These are phyloP conservation scores for Octodon degus DNA, from an alignment of 2,113 vertebrate genomes.

Conservation along the genomic window DNA sequence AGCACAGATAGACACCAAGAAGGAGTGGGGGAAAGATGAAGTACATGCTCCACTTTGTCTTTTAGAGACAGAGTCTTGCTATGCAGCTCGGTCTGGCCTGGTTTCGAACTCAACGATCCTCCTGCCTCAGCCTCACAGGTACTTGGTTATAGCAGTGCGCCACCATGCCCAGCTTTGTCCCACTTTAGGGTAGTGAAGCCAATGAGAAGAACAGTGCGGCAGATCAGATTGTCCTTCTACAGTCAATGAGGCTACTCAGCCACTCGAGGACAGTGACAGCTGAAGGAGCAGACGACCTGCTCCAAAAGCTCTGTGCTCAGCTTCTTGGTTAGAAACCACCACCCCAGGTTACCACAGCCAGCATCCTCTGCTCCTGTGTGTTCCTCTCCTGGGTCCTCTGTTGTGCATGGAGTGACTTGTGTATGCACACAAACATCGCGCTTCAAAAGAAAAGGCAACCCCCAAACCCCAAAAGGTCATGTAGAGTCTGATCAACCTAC, in stretches of 20 bases:
- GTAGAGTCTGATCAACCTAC: too few species aligned
- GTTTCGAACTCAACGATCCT: neutral
- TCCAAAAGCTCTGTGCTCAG: neutral
- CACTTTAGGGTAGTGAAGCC: neutral
- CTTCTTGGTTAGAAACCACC: neutral
- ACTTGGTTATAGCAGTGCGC: neutral
- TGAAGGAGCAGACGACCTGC: constrained; percentile 87
- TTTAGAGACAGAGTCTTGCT: neutral
- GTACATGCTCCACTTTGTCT: neutral
- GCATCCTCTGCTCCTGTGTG: too few species aligned
- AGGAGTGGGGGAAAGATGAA: neutral
- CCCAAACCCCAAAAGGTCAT: neutral
- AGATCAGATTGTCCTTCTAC: constrained; percentile 95
- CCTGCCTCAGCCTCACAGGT: neutral
- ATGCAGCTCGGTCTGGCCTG: neutral
- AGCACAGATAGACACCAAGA: neutral
- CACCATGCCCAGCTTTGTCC: neutral
- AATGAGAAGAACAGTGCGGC: constrained; percentile 84
- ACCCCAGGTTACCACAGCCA: neutral
- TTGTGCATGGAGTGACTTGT: too few species aligned
- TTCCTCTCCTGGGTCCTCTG: neutral
- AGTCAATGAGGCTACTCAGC: constrained; percentile 89
- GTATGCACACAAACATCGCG: neutral
- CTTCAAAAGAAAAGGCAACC: neutral
- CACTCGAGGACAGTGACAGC: neutral